These are phyloP conservation scores for Hydrozoanthus gracilis DNA, from an alignment of 92 coral and sea anemone species.

Conservation along the genomic window DNA sequence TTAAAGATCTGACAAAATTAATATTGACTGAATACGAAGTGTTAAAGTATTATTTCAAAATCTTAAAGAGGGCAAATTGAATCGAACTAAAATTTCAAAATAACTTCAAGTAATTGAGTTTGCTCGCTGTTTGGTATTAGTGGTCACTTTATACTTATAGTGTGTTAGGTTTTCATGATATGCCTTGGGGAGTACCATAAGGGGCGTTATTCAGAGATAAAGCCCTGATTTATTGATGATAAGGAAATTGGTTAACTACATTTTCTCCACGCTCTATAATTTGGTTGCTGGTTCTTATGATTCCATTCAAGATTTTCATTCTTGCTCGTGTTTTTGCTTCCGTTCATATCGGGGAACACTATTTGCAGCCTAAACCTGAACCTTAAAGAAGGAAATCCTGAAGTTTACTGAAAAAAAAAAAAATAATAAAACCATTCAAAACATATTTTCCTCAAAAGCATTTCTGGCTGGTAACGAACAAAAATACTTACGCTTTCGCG, in stretches of 20 bases:
- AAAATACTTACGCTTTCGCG: too few relatives aligned
- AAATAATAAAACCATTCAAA: background rate
- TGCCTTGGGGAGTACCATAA: background rate
- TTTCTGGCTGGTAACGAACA: too few relatives aligned
- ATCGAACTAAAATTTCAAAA: background rate
- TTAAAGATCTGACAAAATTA: background rate
- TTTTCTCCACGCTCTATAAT: slow-evolving; percentile 7
- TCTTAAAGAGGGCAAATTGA: background rate
- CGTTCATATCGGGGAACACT: slow-evolving; percentile 26
- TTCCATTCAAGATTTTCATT: slow-evolving; percentile 6
- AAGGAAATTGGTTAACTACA: slow-evolving; percentile 30
- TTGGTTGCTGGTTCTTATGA: slow-evolving; percentile 1
- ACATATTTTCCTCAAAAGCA: background rate
- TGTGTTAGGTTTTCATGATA: background rate
- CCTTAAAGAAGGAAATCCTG: background rate
- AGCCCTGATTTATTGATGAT: slow-evolving; percentile 10
- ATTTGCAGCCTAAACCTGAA: background rate
- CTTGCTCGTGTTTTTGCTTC: slow-evolving; percentile 5
- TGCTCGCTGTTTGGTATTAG: background rate
- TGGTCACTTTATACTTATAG: background rate
- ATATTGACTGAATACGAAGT: background rate
- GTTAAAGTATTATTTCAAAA: background rate
- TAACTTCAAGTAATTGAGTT: background rate
- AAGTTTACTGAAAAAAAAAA: background rate
- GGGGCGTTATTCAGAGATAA: slow-evolving; percentile 22